phyloP scores from a whole-genome alignment of 2,888 invertebrate species.

The Acanthosepion lycidas region DNA sequence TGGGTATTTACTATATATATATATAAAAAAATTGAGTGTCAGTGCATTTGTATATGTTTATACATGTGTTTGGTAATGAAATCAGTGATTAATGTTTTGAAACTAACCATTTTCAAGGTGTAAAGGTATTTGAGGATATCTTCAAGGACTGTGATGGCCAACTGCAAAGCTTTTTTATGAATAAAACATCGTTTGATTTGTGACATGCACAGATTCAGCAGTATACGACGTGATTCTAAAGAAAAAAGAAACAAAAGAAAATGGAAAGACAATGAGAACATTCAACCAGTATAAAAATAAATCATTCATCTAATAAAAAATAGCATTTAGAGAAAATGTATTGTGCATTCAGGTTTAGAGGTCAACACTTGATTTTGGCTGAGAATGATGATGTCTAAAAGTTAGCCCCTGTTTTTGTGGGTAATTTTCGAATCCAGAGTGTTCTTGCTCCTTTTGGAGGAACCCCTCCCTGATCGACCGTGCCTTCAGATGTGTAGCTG shows the following conservation, averaged over 20 bases:
- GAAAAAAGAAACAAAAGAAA: conserved; percentile 38
- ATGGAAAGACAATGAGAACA: not conserved
- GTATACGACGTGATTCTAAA: conserved; percentile 86
- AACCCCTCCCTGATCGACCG: no score
- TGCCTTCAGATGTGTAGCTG: no score
- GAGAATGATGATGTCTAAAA: no score
- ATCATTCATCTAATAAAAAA: no score
- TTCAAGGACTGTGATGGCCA: conserved; percentile 89
- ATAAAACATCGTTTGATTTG: conserved; percentile 88
- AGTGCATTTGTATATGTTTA: not conserved
- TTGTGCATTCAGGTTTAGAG: no score
- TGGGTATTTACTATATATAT: no score
- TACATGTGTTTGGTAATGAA: not conserved
- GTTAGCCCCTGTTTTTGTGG: no score
- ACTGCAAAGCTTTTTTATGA: conserved; percentile 85
- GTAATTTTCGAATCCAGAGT: no score
- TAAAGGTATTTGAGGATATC: conserved; percentile 84
- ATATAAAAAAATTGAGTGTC: no score
- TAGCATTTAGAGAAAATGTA: no score
- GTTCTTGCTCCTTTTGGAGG: no score
- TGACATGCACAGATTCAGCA: conserved; percentile 88
- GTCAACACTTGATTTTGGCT: no score
- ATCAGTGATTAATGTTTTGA: not conserved
- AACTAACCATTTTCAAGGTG: conserved; percentile 62
- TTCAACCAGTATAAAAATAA: not conserved